Base-by-base conservation (phyloP, 2,113 vertebrate species). In the Lagopus muta region DNA sequence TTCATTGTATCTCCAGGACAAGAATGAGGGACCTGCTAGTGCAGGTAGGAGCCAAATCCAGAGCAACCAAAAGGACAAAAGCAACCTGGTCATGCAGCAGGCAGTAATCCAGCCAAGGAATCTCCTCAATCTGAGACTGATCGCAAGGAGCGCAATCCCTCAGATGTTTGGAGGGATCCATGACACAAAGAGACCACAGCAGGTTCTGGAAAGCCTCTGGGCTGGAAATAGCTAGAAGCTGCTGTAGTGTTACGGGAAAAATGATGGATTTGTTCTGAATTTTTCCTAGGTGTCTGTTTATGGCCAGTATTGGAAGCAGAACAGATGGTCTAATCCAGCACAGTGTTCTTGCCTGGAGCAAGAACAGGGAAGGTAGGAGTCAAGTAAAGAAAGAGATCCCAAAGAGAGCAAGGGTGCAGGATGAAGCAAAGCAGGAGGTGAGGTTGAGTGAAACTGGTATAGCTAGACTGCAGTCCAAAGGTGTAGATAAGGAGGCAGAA, bases 401-500 rank as follows among this genome's bases (percentile, higher is more conserved):
- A 24, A 92, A 91, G 40, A 42, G 52, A 94, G 21, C 34, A 76
- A 47, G 72, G 13, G 58, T 42, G 42, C 54, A 82, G 28, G 24
- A 16, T 21, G 10, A 19, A 79, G 58, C 4, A 3, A 43, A 45
- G 21, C 11, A 76, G 58, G 36, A 89, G 40, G 5, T 69, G 34
- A 89, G 11, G 54, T 50, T 80, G 60, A 15, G 32, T 88, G 82
- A 76, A 92, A 85, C 40, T 47, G 42, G 62, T 50, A 70, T 10
- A 18, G 24, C 48, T 73, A 38, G 87, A 55, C 25, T 60, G 20
- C 50, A 77, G 52, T 62, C 78, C 64, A 79, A 89, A 87, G 28
- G 43, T 62, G 21, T 20, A 93, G 78, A 70, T 89, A 88, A 94
- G 36, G 14, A 87, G 17, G 28, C n/a, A 91, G 85, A 87, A 85